A percentile compares a stretch with the other conserved stretches of the same genome.
These are phyloP conservation scores for Zophobas atratus DNA, from an alignment of 1,140 invertebrate species.

Conservation along the genomic window DNA sequence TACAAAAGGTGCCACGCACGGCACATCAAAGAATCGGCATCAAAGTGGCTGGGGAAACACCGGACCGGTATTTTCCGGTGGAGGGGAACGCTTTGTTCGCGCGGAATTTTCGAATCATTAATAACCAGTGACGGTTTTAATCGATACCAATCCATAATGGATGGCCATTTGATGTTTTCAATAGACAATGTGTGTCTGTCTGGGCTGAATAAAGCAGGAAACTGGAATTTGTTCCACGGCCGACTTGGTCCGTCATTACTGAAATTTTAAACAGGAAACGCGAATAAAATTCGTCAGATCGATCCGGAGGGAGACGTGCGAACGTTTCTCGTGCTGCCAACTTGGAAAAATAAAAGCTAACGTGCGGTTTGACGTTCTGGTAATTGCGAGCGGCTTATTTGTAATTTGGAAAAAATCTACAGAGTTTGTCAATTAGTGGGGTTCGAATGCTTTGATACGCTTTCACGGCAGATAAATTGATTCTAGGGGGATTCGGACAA, in stretches of 20 bases:
- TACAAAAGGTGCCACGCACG: constrained; percentile 42
- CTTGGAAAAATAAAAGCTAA: not conserved
- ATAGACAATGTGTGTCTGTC: constrained; percentile 16
- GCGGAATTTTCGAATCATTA: constrained; percentile 25
- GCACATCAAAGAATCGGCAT: constrained; percentile 33
- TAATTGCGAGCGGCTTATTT: constrained; percentile 7
- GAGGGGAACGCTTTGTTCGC: constrained; percentile 7
- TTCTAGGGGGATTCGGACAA: too few relatives aligned
- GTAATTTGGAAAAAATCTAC: constrained; percentile 19
- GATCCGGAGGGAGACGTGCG: not conserved
- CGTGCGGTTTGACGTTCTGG: not conserved
- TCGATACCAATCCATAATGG: constrained; percentile 30
- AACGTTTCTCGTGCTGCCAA: not conserved
- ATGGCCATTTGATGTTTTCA: constrained; percentile 27
- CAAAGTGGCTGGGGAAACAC: constrained; percentile 17
- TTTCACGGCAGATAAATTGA: constrained; percentile 20
- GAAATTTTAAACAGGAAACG: constrained; percentile 11
- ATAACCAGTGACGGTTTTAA: constrained; percentile 28
- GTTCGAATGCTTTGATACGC: constrained; percentile 13
- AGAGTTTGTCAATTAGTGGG: constrained; percentile 28
- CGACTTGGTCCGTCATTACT: constrained; percentile 4
- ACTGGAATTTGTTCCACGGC: not conserved
- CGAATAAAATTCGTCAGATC: not conserved
- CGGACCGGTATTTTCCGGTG: constrained; percentile 18
- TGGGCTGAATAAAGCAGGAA: constrained; percentile 8